These are phyloP conservation scores for Vicugna pacos DNA, from an alignment of 2,113 vertebrate species.

Conservation along the genomic window DNA sequence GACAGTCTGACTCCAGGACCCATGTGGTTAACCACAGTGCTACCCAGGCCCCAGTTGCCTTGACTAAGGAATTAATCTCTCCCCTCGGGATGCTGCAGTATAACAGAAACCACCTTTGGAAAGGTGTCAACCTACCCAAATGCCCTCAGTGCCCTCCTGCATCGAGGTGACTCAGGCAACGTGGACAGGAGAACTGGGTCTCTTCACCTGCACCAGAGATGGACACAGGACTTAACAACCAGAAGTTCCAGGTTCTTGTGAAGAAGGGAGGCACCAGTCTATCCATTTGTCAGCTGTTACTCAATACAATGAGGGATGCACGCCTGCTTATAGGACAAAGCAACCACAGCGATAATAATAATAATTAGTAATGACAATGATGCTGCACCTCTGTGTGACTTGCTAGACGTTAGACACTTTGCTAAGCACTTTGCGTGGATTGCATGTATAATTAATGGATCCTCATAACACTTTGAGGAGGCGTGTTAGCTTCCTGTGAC, in stretches of 20 bases:
- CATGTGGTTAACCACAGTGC: rapidly evolving
- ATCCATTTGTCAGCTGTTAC: background rate
- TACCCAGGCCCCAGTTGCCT: too few species aligned
- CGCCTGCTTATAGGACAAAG: background rate
- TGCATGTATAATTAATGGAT: background rate
- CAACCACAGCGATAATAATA: too few species aligned
- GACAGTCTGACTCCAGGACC: background rate
- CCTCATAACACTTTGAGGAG: background rate
- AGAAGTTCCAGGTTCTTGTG: background rate
- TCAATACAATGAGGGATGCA: background rate
- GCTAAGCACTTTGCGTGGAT: too few species aligned
- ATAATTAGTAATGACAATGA: background rate
- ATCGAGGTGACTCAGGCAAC: background rate
- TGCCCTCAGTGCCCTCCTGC: background rate
- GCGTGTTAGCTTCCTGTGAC: background rate
- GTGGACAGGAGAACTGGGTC: rapidly evolving
- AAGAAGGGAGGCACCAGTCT: background rate
- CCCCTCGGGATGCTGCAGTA: background rate
- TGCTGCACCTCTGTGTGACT: rapidly evolving
- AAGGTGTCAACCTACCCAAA: rapidly evolving
- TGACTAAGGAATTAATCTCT: background rate
- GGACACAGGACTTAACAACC: background rate
- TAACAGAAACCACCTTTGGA: background rate
- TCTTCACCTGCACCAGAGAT: background rate
- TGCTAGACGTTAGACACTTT: background rate